These are phyloP conservation scores for Cynopterus sphinx DNA, from an alignment of 2,797 vertebrate species.

Conservation along the genomic window DNA sequence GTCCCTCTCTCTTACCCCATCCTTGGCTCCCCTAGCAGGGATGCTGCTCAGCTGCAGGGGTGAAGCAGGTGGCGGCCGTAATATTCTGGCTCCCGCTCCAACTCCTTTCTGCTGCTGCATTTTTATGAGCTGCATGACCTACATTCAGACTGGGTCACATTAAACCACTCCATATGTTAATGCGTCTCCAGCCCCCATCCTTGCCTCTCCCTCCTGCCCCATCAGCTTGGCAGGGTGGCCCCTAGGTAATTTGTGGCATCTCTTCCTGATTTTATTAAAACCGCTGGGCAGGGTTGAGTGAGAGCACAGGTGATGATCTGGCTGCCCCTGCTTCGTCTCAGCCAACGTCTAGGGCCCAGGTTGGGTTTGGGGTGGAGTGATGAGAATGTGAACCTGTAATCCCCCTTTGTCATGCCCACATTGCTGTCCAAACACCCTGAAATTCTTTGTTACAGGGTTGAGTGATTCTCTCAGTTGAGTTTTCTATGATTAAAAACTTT, in stretches of 20 bases:
- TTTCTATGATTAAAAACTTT: slow-evolving; percentile 89
- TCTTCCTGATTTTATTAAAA: background rate
- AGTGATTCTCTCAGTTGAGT: slow-evolving; percentile 85
- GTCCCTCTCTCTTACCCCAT: background rate
- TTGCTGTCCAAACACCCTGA: slow-evolving; percentile 24
- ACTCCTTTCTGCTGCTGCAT: slow-evolving; percentile 67
- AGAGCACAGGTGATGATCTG: background rate
- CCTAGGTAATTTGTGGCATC: background rate
- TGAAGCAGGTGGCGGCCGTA: background rate
- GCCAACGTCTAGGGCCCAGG: background rate
- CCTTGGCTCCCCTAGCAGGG: background rate
- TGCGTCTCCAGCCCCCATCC: slow-evolving; percentile 32
- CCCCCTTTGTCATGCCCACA: background rate
- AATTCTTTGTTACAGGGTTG: slow-evolving; percentile 63
- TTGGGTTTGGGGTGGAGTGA: background rate
- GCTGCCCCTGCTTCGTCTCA: background rate
- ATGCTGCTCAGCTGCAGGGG: slow-evolving; percentile 56
- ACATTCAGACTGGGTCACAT: slow-evolving; percentile 80
- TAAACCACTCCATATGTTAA: slow-evolving; percentile 73
- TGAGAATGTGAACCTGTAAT: fast-evolving
- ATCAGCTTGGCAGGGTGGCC: background rate
- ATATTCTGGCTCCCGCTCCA: background rate
- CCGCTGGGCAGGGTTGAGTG: background rate
- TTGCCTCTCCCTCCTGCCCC: slow-evolving; percentile 14
- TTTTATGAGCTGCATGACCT: slow-evolving; percentile 81